These are phyloP conservation scores for Hydraecia micacea DNA, from an alignment of 2,888 invertebrate species.

Conservation along the genomic window DNA sequence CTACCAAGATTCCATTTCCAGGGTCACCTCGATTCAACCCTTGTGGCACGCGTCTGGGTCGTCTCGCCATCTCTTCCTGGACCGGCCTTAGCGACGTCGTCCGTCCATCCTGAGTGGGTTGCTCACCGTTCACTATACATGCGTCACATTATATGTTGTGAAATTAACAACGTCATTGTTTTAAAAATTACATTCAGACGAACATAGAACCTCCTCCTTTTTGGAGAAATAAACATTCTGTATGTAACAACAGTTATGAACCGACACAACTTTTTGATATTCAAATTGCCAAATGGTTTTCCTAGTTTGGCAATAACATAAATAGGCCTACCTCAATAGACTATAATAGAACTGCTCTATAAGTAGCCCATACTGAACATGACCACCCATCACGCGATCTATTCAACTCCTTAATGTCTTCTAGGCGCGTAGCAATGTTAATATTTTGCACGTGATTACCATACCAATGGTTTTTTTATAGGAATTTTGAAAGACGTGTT, in stretches of 20 bases:
- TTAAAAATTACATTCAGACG: background rate
- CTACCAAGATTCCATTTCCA: background rate
- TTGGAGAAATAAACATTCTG: background rate
- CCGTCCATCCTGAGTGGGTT: background rate
- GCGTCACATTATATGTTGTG: background rate
- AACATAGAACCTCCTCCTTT: background rate
- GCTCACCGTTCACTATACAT: background rate
- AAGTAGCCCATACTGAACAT: constrained; percentile 33
- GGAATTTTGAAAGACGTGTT: too few species aligned
- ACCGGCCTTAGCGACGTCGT: background rate
- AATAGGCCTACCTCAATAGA: constrained; percentile 33
- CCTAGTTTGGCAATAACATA: constrained; percentile 15
- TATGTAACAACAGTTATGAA: background rate
- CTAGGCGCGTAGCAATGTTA: constrained; percentile 38
- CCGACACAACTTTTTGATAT: background rate
- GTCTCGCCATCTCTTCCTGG: background rate
- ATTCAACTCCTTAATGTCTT: constrained; percentile 48
- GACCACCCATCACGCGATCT: constrained; percentile 56
- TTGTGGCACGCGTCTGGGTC: background rate
- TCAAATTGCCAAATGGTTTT: background rate
- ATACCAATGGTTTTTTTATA: too few species aligned
- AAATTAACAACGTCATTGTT: background rate
- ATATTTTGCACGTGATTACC: constrained; percentile 58
- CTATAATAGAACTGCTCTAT: constrained; percentile 9
- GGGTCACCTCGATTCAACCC: background rate